Base-by-base conservation (phyloP, 2,797 vertebrate species). In the Megaceryle alcyon region DNA sequence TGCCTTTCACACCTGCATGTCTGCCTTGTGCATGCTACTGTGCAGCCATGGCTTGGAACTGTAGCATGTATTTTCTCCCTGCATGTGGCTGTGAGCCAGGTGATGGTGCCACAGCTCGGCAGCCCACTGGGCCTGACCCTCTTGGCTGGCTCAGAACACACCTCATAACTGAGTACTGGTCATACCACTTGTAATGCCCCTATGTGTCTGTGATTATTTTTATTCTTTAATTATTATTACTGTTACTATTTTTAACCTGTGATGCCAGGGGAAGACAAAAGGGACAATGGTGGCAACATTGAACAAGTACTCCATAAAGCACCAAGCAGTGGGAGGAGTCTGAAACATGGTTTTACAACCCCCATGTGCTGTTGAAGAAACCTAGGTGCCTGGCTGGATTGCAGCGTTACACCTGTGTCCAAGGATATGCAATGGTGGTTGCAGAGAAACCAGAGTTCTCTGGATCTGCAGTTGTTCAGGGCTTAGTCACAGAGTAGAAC, bases 21-120 rank as follows among this genome's bases (percentile, higher is more conserved):
- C 33, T 69, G 46, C 17, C 44, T 33, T 35, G 44, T 49, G 44
- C 17, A 48, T 25, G 12, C 48, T 48, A 25, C 16, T 75, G 39
- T 33, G 18, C 21, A 68, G 57, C 29, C 8, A 20, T 65, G 29
- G 23, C 20, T 84, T 79, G 25, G 46, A 64, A 57, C 19, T 0
- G 0, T 12, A 22, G 12, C 2, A 1, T 1, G 0, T 18, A 9
- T 31, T 31, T 71, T n/a, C 20, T 57, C 19, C 10, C 15, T 65
- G 35, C n/a, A 29, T 1, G 0, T 29, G 43, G n/a, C 56, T 1
- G 1, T 44, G 68, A 22, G 43, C 59, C 46, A 49, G 54, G 17
- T 2, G 0, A 37, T 1, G 1, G 8, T 86, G 43, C 44, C 8
- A 6, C 56, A 73, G 54, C 53, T 54, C 69, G 1, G 2, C 15